Evolutionary conservation across 2,113 vertebrate genomes (phyloP), one percentile per base, ranked within the genome.

Genomic region (Copsychus sechellarum): DNA sequence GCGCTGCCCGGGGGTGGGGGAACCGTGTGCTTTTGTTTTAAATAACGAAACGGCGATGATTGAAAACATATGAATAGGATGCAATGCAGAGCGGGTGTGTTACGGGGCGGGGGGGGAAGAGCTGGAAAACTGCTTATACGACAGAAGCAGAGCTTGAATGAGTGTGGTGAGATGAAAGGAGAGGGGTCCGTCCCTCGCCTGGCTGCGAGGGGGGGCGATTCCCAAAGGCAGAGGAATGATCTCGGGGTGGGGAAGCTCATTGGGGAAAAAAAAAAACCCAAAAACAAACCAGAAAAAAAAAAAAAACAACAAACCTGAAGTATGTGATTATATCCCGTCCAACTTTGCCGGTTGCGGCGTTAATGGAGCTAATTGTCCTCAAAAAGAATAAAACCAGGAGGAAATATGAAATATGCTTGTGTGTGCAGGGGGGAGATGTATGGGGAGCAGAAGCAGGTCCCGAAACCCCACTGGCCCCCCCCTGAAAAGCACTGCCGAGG

Each of bases 111-210:
- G 70, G 53, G 40, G 72, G 34, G 67, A 47, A 84, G 85, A 88
- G 90, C 82, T 94, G 94, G 94, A 95, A 96, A 96, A 96, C 91
- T 95, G 95, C 94, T 95, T 96, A 95, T 86, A 81, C 90, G 70
- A 95, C 94, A 96, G 92, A 96, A 96, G 95, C 81, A 31, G 92
- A 69, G 94, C 94, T 96, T 94, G 92, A 95, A 92, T 95, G 95
- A 94, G 86, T 79, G 92, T 86, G 86, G 61, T 61, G 93, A 87
- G 88, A 91, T 95, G 92, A 91, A 93, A 95, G 93, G 89, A 45
- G 33, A 91, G 42, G 93, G 92, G 74, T 88, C 92, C 4, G 70
- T 81, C 87, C 87, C 79, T 89, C 36, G 8, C 76, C 40, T 7
- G 43, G 73, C 66, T 54, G 58, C 9, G 9, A 12, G 31, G 12